Conservation (phyloP, 2,797 vertebrate species). For the Sebastes goodei region DNA sequence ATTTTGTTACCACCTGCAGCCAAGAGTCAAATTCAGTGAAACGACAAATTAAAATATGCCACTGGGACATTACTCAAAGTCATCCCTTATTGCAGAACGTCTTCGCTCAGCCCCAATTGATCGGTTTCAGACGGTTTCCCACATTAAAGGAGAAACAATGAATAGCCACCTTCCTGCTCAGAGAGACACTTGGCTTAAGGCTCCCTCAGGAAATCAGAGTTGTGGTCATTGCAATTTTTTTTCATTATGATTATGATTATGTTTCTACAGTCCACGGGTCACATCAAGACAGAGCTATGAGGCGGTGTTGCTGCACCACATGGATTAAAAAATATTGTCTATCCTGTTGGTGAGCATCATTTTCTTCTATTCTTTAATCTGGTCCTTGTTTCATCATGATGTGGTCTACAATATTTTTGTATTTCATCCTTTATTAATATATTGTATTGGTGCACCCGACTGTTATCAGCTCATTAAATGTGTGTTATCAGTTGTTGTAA, state of each 20-base stretch:
- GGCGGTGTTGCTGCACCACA: neutral
- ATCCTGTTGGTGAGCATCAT: neutral
- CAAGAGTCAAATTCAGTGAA: neutral
- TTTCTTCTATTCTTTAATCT: neutral
- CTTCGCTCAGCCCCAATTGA: neutral
- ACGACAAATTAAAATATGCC: neutral
- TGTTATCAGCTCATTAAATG: neutral
- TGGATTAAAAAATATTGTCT: neutral
- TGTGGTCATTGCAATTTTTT: constrained; percentile 11
- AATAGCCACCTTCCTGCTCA: constrained; percentile 4
- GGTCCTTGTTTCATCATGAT: neutral
- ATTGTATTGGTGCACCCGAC: neutral
- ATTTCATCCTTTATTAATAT: neutral
- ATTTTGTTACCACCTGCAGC: neutral
- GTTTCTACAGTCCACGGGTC: neutral
- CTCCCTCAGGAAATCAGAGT: constrained; percentile 34
- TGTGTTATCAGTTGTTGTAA: neutral
- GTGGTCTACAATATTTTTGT: neutral
- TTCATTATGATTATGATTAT: constrained; percentile 6
- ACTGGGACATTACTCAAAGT: neutral
- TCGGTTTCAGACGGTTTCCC: neutral
- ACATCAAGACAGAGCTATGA: neutral
- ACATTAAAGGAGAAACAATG: constrained; percentile 3
- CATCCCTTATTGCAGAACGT: neutral
- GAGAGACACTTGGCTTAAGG: neutral